These are phyloP conservation scores for Apocrypta bakeri DNA, from an alignment of 1,140 invertebrate genomes.

Conservation along the genomic window DNA sequence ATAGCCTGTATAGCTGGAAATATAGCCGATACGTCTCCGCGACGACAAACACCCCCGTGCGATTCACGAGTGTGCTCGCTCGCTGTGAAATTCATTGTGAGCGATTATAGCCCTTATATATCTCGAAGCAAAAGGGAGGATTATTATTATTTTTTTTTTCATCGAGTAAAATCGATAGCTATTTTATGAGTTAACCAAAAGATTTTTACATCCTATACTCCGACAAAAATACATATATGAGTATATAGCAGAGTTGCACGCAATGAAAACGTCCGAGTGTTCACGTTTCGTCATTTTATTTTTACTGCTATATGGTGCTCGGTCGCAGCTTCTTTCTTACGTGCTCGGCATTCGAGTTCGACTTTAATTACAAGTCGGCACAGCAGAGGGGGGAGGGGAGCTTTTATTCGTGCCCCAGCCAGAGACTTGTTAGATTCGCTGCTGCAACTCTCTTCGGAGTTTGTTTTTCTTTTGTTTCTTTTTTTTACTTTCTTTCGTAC, in stretches of 20 bases:
- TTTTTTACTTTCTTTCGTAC: neutral
- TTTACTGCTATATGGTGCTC: neutral
- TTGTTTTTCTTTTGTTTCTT: neutral
- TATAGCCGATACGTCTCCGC: too few relatives aligned
- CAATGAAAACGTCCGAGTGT: too few relatives aligned
- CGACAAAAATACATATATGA: too few relatives aligned
- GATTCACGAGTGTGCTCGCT: too few relatives aligned
- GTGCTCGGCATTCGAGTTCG: slow-evolving; percentile 21
- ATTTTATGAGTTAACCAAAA: too few relatives aligned
- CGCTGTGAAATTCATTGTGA: slow-evolving; percentile 34
- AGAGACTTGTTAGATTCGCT: slow-evolving; percentile 6
- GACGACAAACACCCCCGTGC: too few relatives aligned
- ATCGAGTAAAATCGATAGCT: neutral
- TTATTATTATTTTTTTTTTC: too few relatives aligned
- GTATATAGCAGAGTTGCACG: too few relatives aligned
- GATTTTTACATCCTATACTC: too few relatives aligned
- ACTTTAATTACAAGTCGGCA: slow-evolving; percentile 35
- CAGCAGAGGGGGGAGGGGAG: neutral
- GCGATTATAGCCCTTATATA: slow-evolving; percentile 30
- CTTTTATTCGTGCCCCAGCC: neutral
- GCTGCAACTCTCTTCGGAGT: neutral
- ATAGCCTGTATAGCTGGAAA: neutral
- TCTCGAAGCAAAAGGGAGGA: neutral
- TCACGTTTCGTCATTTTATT: neutral
- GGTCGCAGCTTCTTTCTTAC: slow-evolving; percentile 36